Evolutionary conservation across 2,797 vertebrate genomes (phyloP), one percentile per base, ranked within the genome.

Genomic region (Hemibagrus guttatus): DNA sequence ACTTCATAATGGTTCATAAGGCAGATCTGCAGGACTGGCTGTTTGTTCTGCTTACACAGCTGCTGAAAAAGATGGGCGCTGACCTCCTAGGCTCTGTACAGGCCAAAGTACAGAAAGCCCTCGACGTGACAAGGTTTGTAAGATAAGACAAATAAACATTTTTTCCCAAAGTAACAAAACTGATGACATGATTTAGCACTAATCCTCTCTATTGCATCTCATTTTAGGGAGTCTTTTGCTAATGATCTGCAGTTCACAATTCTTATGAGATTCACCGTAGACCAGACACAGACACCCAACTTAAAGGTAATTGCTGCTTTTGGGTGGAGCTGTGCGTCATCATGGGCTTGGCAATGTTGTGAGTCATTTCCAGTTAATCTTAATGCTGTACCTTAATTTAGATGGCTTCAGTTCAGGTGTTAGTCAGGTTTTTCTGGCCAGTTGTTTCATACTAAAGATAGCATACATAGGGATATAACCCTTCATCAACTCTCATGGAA

Each of bases 211-310:
- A 17, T 83, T 58, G 1, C 35, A 4, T 91, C 0, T 90, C 84
- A 88, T 17, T 90, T n/a, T 94, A 99, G 98, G 89, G 98, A 98
- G 92, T 98, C 97, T 88, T 99, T 99, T 93, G 96, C 98, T 91
- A 98, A 98, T 83, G 97, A 99, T 89, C 97, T 98, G 75, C 98
- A 99, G 92, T 99, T 99, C 90, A 99, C 96, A 90, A 99, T 99
- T 93, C 95, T 99, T 86, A 99, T 99, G 98, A 96, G 98, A 93
- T 99, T 99, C 93, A 99, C 97, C 82, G 98, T 99, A 92, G 98
- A 99, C 93, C 98, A 99, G 95, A 99, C 98, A 1, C 98, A 99
- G 93, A 99, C 98, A 49, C 98, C 97, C 84, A 99, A 97, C 92
- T 94, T 99, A 39, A 99, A 99, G 97, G 98, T 99, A 96, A 59